These are phyloP conservation scores for Formica exsecta DNA, from an alignment of 1,140 invertebrate genomes.

Conservation along the genomic window DNA sequence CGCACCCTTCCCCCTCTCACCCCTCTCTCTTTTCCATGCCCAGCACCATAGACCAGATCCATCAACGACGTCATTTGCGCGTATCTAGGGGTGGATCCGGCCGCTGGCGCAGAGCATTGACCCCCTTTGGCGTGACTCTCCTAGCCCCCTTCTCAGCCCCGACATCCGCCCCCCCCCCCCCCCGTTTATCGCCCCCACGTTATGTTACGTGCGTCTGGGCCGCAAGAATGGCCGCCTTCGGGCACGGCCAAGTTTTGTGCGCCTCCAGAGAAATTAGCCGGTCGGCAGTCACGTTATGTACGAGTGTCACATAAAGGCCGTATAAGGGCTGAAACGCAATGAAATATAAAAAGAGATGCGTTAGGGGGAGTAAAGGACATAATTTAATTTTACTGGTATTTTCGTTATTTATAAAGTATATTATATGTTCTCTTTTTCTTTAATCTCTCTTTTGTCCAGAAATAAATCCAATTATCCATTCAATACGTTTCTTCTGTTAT, in stretches of 20 bases:
- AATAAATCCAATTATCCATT: neutral
- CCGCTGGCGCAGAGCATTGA: constrained; percentile 68
- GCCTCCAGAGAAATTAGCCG: constrained; percentile 66
- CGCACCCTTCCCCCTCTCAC: neutral
- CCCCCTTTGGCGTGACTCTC: constrained; percentile 45
- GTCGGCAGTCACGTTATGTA: neutral
- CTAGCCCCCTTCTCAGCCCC: constrained; percentile 22
- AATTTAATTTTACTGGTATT: neutral
- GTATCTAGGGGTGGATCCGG: constrained; percentile 77
- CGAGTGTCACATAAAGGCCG: neutral
- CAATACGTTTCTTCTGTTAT: neutral
- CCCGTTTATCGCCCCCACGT: constrained; percentile 41
- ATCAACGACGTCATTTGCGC: constrained; percentile 82
- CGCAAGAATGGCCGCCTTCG: constrained; percentile 55
- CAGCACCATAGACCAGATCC: constrained; percentile 74
- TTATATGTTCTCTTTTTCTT: neutral
- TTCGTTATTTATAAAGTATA: constrained; percentile 4
- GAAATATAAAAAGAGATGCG: neutral
- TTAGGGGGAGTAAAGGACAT: too few relatives aligned
- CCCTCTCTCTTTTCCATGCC: constrained; percentile 54
- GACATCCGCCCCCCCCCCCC: neutral
- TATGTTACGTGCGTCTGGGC: neutral
- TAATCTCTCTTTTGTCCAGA: neutral
- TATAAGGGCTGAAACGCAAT: constrained; percentile 1
- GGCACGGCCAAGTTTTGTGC: constrained; percentile 50